phyloP scores from a whole-genome alignment of 1,140 invertebrate species.

The Metaphire vulgaris region DNA sequence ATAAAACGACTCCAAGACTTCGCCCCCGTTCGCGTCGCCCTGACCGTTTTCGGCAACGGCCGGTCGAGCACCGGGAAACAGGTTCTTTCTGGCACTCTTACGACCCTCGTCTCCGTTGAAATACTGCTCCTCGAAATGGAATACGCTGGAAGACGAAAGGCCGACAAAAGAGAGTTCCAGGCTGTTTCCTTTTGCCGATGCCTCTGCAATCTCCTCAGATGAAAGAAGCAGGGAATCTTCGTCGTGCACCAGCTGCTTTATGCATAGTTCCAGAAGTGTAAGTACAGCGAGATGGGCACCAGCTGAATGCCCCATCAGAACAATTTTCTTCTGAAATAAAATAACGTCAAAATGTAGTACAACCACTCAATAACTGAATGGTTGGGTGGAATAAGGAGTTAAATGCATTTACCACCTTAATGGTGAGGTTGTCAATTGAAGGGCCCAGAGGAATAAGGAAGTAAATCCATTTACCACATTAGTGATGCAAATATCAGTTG shows the following conservation, averaged over 20 bases:
- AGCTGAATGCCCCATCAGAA: slow-evolving; percentile 47
- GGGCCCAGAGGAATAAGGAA: no score
- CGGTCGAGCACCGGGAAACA: neutral
- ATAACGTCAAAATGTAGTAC: neutral
- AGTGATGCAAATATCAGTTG: no score
- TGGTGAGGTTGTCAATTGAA: no score
- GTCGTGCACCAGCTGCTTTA: neutral
- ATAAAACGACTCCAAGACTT: neutral
- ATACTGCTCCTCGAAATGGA: slow-evolving; percentile 37
- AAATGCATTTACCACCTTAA: no score
- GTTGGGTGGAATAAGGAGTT: no score
- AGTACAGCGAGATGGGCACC: slow-evolving; percentile 46
- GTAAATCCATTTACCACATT: no score
- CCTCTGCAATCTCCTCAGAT: neutral
- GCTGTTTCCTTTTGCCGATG: neutral
- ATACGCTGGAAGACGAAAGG: neutral
- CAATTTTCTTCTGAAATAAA: slow-evolving; percentile 40
- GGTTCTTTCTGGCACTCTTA: neutral
- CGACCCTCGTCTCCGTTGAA: slow-evolving; percentile 23
- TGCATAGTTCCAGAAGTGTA: slow-evolving; percentile 43
- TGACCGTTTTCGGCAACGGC: neutral
- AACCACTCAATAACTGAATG: neutral
- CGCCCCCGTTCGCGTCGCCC: slow-evolving; percentile 26
- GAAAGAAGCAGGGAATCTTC: neutral
- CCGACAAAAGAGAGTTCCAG: neutral